Evolutionary conservation across 2,797 vertebrate species (phyloP).

Genomic region (Synanceia verrucosa): DNA sequence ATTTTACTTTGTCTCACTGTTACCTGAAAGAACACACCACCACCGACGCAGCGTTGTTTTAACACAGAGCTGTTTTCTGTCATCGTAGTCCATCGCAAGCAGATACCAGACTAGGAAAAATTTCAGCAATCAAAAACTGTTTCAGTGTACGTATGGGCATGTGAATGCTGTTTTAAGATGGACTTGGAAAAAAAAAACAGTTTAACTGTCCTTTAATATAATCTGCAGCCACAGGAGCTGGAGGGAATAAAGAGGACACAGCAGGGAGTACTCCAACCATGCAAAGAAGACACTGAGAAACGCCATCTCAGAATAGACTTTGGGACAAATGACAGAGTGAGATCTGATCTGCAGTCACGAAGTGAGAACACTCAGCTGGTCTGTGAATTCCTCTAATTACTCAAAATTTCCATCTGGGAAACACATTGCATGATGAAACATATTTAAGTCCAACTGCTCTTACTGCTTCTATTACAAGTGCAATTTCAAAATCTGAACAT

Average conservation of each 20-base stretch:
- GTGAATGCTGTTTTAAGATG: neutral
- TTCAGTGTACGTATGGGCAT: neutral
- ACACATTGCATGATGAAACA: constrained; percentile 18
- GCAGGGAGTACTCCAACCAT: neutral
- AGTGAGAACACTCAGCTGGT: constrained; percentile 24
- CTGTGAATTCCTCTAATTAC: constrained; percentile 60
- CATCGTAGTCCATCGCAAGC: too few species aligned
- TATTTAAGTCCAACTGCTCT: constrained; percentile 23
- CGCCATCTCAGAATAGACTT: constrained; percentile 23
- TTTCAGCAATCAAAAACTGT: neutral
- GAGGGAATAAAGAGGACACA: neutral
- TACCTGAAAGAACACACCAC: neutral
- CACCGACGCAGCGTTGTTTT: neutral
- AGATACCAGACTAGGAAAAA: neutral
- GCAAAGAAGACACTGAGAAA: constrained; percentile 6
- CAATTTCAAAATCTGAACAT: neutral
- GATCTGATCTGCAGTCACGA: constrained; percentile 23
- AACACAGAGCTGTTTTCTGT: neutral
- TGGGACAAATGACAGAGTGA: constrained; percentile 27
- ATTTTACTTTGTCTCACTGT: neutral
- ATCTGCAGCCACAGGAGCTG: neutral
- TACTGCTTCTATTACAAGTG: constrained; percentile 11
- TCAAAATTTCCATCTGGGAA: constrained; percentile 22
- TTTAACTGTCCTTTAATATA: neutral
- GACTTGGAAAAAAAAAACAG: neutral